Evolutionary conservation across 2,797 vertebrate species (phyloP).

Genomic region (Halcyon badia): DNA sequence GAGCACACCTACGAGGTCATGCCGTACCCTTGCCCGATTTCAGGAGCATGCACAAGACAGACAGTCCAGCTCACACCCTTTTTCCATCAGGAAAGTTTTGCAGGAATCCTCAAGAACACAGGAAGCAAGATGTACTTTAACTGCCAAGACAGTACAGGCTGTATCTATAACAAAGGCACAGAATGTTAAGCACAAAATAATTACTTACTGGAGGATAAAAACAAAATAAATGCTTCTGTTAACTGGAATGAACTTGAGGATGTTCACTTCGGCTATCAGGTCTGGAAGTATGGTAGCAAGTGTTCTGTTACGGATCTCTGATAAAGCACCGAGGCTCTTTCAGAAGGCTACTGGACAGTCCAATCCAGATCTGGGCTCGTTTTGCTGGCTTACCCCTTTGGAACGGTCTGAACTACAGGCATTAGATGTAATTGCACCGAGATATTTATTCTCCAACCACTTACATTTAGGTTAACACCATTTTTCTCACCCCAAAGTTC

Average conservation of each 20-base stretch:
- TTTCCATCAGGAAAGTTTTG: background rate
- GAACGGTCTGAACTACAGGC: background rate
- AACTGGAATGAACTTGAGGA: background rate
- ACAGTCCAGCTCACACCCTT: background rate
- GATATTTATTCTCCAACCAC: background rate
- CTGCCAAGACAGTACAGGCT: background rate
- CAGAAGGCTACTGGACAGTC: background rate
- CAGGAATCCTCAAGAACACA: background rate
- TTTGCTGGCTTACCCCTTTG: background rate
- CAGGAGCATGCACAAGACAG: too few species aligned
- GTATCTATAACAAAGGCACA: background rate
- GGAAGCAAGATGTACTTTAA: background rate
- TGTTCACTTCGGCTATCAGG: background rate
- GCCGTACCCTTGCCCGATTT: fast-evolving
- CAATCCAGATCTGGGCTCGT: background rate
- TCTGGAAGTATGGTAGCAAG: fast-evolving
- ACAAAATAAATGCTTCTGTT: background rate
- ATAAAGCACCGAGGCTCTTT: background rate
- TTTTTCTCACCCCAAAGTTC: background rate
- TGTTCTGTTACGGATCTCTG: fast-evolving
- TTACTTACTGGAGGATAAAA: background rate
- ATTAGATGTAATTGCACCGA: background rate
- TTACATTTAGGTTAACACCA: background rate
- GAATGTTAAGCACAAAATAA: background rate
- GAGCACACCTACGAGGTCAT: background rate